A percentile compares a stretch with the other conserved stretches of the same genome.
phyloP scores from a whole-genome alignment of 2,888 invertebrate genomes.

The Melinopterus prodromus region DNA sequence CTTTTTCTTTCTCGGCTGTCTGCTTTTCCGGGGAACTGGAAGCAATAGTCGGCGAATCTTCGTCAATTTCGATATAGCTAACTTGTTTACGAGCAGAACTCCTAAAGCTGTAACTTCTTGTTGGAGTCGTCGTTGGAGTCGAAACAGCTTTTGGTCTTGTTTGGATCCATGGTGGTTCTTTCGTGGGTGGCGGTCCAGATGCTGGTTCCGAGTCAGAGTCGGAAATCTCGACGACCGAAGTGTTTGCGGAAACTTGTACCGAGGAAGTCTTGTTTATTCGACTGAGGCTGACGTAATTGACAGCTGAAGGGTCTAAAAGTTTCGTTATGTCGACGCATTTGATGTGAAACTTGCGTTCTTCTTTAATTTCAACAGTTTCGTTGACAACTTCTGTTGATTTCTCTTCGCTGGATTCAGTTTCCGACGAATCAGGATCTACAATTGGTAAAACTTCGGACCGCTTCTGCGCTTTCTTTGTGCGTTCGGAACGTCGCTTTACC shows the following conservation, averaged over 20 bases:
- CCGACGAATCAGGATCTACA: not conserved
- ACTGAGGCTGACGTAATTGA: not conserved
- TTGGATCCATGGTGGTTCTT: not conserved
- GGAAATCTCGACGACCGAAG: conserved; percentile 52
- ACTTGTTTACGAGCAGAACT: not conserved
- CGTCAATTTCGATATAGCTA: not conserved
- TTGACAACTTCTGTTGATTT: not conserved
- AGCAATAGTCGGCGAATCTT: not conserved
- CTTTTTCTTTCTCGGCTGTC: not conserved
- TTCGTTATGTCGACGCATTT: conserved; percentile 57
- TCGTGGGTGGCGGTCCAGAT: no score
- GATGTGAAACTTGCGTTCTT: conserved; percentile 43
- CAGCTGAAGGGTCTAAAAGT: conserved; percentile 49
- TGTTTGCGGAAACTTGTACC: conserved; percentile 33
- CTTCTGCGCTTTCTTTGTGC: not conserved
- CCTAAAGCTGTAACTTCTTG: not conserved
- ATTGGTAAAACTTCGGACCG: not conserved
- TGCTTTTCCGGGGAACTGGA: not conserved
- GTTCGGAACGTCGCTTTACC: not conserved
- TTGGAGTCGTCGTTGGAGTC: not conserved
- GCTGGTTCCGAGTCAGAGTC: conserved; percentile 53
- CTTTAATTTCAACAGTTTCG: not conserved
- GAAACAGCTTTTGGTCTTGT: not conserved
- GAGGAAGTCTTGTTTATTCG: not conserved
- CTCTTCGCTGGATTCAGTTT: not conserved